Base-by-base conservation (phyloP, 2,797 vertebrate genomes). In the Mastacembelus armatus region DNA sequence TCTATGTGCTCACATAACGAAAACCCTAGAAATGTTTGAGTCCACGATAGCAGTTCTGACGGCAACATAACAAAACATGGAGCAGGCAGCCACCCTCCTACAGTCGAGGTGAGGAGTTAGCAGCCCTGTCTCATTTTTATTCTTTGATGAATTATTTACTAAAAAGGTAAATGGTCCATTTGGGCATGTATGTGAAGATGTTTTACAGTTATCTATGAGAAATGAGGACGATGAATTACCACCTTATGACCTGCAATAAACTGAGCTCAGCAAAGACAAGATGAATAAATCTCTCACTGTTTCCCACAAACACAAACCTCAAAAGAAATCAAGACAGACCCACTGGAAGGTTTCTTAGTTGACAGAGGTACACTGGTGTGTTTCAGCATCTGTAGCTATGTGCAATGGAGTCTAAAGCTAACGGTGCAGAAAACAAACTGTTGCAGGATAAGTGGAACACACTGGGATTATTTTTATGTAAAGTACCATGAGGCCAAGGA, bases 71-170 rank as follows among this genome's bases (percentile, higher is more conserved):
- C 44, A 68, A 24, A 74, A 42, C 43, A 22, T 70, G 67, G 7
- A 27, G 61, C 66, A 44, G 51, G 63, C 47, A 45, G 52, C 36
- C 42, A 61, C 75, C 80, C 71, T 76, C 56, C 68, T 54, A 2
- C 27, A 16, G 38, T n/a, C n/a, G n/a, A n/a, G n/a, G n/a, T n/a
- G n/a, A n/a, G n/a, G n/a, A n/a, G n/a, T n/a, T n/a, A n/a, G n/a
- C 12, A 38, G 27, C 66, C 58, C 38, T 0, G 19, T 26, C 10
- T 61, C 22, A 18, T 63, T 65, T 69, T 48, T 42, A 58, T 61
- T 67, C 60, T 55, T 39, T 55, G 21, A 66, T 50, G 36, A 6
- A 68, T 66, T 78, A 73, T 78, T 82, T 56, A 61, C 49, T 33
- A 2, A 44, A 64, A 71, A 24, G 3, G 22, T 40, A 18, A 21